A percentile compares a stretch with the other conserved stretches of the same genome.
Evolutionary conservation across 2,113 vertebrate species (phyloP).

Genomic region (Monarcha castaneiventris): DNA sequence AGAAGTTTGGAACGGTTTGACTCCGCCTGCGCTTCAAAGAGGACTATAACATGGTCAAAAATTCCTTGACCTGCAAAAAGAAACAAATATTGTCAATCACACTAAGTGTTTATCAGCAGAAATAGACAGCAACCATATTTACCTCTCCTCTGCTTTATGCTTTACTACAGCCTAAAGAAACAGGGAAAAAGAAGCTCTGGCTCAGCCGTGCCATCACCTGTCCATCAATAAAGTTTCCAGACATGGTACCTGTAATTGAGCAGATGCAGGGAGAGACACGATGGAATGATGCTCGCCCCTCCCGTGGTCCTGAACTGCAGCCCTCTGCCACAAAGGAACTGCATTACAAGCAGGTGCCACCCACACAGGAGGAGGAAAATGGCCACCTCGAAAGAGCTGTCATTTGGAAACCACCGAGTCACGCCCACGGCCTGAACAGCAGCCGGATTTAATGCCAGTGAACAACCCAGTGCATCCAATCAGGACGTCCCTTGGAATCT

Average conservation of each 20-base stretch:
- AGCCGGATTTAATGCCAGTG: accelerated
- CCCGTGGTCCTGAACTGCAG: background rate
- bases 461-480: background rate
- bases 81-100: slow-evolving; percentile 7
- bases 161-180: background rate
- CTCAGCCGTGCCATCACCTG: background rate
- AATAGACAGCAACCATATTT: background rate
- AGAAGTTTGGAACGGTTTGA: slow-evolving; percentile 21
- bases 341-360: background rate
- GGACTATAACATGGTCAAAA: slow-evolving; percentile 75
- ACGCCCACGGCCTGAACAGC: background rate
- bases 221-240: background rate
- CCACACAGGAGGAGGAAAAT: background rate
- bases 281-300: background rate
- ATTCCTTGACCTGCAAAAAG: slow-evolving; percentile 77
- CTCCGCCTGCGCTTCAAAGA: slow-evolving; percentile 13
- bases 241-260: background rate
- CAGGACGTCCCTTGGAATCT: background rate
- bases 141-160: background rate
- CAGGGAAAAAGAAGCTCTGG: background rate
- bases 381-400: background rate
- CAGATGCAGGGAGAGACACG: background rate
- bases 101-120: background rate
- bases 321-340: background rate
- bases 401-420: background rate